Base-by-base conservation (phyloP, 2,797 vertebrate species). In the Acrocephalus scirpaceus region DNA sequence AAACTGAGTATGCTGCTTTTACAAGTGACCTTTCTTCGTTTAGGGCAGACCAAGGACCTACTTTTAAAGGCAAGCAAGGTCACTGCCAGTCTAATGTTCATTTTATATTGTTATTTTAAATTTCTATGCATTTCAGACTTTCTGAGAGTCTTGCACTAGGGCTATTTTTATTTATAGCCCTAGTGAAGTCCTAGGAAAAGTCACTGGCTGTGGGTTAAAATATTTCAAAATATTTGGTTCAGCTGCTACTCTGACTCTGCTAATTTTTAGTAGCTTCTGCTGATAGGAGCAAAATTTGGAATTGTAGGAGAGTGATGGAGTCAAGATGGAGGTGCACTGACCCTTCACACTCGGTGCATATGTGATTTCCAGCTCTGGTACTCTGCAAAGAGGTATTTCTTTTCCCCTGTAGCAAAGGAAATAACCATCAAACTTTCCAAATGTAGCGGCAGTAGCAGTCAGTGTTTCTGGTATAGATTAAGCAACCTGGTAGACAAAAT, bases 231-330 rank as follows among this genome's bases (percentile, higher is more conserved):
- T 51, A 30, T 76, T 81, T 92, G 0, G 5, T 94, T 78, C 19
- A 61, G 11, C 53, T 23, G 7, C 10, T 76, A 19, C 16, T 87
- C 14, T 0, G 0, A 36, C 11, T 84, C 32, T 67, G 44, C 62
- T 94, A 50, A 73, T 42, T 90, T 90, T 92, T 73, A 75, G 40
- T 36, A 53, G 51, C 40, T 78, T 81, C 32, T 81, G 36, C 47
- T 56, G n/a, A 64, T 34, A n/a, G 56, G 44, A 84, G 10, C 1
- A 2, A 78, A 82, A 23, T 90, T 70, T 87, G 64, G 56, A 69
- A 73, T 30, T 76, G 44, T 45, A 10, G 38, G 42, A 62, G 25
- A 36, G 27, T 32, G 45, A 16, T 73, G 32, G 56, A 62, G 53
- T 90, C 47, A 75, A 60, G 66, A 45, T 65, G 62, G 70, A 93